Percentiles rank a stretch among this genome's conserved stretches.
Conservation (phyloP, 2,888 invertebrate genomes). For the Mythimna albipuncta region DNA sequence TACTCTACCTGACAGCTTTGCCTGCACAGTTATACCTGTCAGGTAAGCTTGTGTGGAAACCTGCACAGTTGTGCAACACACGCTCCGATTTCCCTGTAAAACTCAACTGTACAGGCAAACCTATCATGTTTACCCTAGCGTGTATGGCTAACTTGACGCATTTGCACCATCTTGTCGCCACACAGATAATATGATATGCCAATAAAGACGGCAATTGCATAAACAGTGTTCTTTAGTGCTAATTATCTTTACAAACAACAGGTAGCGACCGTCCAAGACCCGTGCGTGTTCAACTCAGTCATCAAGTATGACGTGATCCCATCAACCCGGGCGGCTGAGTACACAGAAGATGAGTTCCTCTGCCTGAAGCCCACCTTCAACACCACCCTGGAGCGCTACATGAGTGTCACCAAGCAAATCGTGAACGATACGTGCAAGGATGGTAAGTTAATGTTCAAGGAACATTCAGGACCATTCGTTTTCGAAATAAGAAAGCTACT, state of each 20-base stretch:
- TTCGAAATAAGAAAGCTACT: not conserved
- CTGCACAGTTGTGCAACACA: no score
- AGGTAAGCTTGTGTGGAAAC: no score
- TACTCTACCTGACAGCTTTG: no score
- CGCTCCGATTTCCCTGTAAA: no score
- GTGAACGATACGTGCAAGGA: conserved; percentile 81
- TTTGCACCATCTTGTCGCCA: not conserved
- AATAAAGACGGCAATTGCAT: not conserved
- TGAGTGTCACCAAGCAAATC: conserved; percentile 79
- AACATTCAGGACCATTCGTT: not conserved
- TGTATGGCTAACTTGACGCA: no score
- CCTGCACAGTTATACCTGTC: no score
- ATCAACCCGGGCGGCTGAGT: conserved; percentile 71
- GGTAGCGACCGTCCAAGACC: conserved; percentile 76
- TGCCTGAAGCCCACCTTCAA: conserved; percentile 83
- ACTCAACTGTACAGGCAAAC: no score
- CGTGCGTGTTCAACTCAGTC: conserved; percentile 84
- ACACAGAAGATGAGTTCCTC: conserved; percentile 81
- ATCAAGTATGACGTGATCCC: conserved; percentile 86
- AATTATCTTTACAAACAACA: conserved; percentile 53
- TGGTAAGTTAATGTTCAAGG: conserved; percentile 68
- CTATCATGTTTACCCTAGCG: no score
- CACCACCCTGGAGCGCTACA: conserved; percentile 80
- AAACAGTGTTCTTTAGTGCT: not conserved
- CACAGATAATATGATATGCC: not conserved